Conservation (phyloP, 2,797 vertebrate genomes). For the Artibeus jamaicensis region DNA sequence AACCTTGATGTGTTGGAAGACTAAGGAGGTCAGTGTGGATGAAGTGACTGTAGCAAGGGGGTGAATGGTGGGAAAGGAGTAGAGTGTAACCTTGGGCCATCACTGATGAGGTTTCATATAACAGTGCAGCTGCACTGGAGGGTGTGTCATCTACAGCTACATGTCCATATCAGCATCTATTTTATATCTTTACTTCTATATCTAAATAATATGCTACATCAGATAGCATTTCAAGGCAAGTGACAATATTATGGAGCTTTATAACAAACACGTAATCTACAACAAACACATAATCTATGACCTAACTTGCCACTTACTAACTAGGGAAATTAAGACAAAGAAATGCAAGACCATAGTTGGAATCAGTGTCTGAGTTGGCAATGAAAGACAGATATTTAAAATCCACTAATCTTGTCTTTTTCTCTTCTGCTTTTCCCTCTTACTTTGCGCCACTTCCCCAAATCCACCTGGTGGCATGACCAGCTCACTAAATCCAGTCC, state of each 20-base stretch:
- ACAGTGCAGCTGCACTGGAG: neutral
- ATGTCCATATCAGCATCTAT: neutral
- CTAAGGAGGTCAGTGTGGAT: neutral
- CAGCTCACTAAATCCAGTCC: neutral
- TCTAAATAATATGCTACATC: neutral
- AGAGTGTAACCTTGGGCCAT: neutral
- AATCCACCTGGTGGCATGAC: neutral
- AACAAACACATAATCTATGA: neutral
- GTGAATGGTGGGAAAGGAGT: neutral
- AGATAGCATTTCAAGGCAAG: constrained; percentile 5
- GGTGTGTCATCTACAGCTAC: neutral
- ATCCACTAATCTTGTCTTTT: neutral
- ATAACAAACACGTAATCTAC: neutral
- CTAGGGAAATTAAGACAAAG: neutral
- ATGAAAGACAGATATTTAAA: neutral
- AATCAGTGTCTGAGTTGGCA: neutral
- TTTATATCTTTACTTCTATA: neutral
- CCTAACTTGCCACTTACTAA: neutral
- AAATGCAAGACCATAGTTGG: neutral
- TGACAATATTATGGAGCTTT: neutral
- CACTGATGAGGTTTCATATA: neutral
- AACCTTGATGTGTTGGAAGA: neutral
- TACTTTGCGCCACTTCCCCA: neutral
- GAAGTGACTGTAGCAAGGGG: neutral
- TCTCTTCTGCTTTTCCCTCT: neutral